Evolutionary conservation across 64 coral and sea anemone genomes (phyloP).

Genomic region (Porites lutea): DNA sequence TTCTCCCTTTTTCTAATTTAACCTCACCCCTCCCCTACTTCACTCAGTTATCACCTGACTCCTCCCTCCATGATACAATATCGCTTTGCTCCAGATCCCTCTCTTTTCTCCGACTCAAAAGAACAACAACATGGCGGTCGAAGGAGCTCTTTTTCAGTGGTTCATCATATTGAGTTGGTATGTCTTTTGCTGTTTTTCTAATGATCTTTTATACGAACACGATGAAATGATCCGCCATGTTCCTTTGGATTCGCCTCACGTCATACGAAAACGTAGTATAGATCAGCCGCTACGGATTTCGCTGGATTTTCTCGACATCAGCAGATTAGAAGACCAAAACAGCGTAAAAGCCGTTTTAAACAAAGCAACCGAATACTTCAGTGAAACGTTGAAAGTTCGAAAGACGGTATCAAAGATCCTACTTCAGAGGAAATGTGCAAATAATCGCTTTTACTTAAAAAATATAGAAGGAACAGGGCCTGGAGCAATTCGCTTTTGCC

Average conservation of each 20-base stretch:
- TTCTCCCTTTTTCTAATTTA: no score
- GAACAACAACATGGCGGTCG: slow-evolving; percentile 11
- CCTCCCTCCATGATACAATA: no score
- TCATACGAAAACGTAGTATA: slow-evolving; percentile 54
- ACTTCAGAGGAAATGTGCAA: slow-evolving; percentile 78
- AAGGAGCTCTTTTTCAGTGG: not conserved
- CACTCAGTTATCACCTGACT: no score
- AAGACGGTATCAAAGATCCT: slow-evolving; percentile 65
- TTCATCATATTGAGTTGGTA: not conserved
- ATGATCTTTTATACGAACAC: slow-evolving; percentile 63
- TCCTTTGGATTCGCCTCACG: slow-evolving; percentile 31
- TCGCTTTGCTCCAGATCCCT: not conserved
- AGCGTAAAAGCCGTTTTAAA: slow-evolving; percentile 52
- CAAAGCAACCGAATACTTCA: slow-evolving; percentile 62
- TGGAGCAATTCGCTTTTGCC: slow-evolving; percentile 75
- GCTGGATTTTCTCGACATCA: slow-evolving; percentile 77
- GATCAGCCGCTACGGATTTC: slow-evolving; percentile 77
- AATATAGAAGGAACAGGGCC: slow-evolving; percentile 42
- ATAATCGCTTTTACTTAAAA: slow-evolving; percentile 68
- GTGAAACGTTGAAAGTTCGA: slow-evolving; percentile 58
- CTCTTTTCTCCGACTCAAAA: not conserved
- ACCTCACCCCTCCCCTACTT: no score
- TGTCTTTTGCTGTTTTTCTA: not conserved
- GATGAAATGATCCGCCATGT: slow-evolving; percentile 81
- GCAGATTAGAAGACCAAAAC: slow-evolving; percentile 33